These are phyloP conservation scores for Drosophila tristis DNA, from an alignment of 1,140 invertebrate genomes.

Conservation along the genomic window DNA sequence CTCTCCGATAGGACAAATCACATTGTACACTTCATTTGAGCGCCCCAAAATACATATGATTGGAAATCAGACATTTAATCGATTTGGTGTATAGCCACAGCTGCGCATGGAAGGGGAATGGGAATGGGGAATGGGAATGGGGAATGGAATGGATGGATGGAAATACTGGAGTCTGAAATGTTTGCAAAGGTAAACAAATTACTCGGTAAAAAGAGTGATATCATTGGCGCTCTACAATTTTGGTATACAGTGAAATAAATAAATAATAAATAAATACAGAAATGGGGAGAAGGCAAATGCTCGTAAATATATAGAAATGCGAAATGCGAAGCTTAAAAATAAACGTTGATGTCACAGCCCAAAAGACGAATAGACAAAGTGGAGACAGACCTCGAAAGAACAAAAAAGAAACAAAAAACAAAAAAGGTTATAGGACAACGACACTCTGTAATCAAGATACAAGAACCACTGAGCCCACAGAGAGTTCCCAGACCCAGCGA, in stretches of 20 bases:
- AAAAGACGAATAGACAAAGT: conserved; percentile 24
- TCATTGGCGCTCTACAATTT: conserved; percentile 71
- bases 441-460: conserved; percentile 55
- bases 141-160: background rate
- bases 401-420: background rate
- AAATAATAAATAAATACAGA: conserved; percentile 70
- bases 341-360: conserved; percentile 77
- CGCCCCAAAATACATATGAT: conserved; percentile 20
- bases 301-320: conserved; percentile 51
- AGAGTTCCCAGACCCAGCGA: conserved; percentile 22
- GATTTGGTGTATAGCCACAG: conserved; percentile 1
- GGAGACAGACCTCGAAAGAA: conserved; percentile 34
- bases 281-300: conserved; percentile 43
- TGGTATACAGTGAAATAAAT: conserved; percentile 58
- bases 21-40: conserved; percentile 39
- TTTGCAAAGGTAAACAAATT: conserved; percentile 64
- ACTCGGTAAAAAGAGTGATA: conserved; percentile 58
- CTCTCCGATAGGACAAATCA: conserved; percentile 36
- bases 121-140: conserved; percentile 1
- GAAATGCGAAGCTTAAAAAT: conserved; percentile 71
- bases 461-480: conserved; percentile 16
- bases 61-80: conserved; percentile 33
- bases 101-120: background rate
- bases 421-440: conserved; percentile 81
- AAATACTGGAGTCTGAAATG: conserved; percentile 11